These are phyloP conservation scores for Sterrhoptilus dennistouni DNA, from an alignment of 2,113 vertebrate species.

Conservation along the genomic window DNA sequence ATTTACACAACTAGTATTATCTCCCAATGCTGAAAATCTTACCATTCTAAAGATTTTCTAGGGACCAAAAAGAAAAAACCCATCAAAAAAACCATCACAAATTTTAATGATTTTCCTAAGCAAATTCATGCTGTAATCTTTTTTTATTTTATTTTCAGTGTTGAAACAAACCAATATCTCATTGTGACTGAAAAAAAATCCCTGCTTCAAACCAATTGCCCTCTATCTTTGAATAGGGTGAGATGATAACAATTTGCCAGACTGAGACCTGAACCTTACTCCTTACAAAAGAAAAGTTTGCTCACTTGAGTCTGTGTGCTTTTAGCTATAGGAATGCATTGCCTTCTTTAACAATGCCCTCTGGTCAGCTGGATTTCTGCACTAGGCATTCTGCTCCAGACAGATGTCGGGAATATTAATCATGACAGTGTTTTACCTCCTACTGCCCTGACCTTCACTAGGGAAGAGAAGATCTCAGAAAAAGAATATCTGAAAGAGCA, in stretches of 20 bases:
- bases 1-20: neutral
- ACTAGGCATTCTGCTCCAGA: neutral
- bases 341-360: neutral
- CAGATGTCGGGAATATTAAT: conserved; percentile 40
- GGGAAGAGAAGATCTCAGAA: neutral
- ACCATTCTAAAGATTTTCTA: neutral
- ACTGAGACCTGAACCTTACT: neutral
- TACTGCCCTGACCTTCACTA: conserved; percentile 9
- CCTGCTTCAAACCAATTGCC: neutral
- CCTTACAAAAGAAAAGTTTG: neutral
- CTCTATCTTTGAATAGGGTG: neutral
- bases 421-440: neutral
- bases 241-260: neutral
- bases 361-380: conserved; percentile 21
- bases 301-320: neutral
- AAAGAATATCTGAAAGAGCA: neutral
- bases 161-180: neutral
- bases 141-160: neutral
- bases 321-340: neutral
- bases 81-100: neutral
- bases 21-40: neutral
- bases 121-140: fast-evolving
- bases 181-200: neutral
- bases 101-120: neutral
- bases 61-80: neutral